Conservation (phyloP, 2,888 invertebrate species). For the Nemotelus pantherinus region DNA sequence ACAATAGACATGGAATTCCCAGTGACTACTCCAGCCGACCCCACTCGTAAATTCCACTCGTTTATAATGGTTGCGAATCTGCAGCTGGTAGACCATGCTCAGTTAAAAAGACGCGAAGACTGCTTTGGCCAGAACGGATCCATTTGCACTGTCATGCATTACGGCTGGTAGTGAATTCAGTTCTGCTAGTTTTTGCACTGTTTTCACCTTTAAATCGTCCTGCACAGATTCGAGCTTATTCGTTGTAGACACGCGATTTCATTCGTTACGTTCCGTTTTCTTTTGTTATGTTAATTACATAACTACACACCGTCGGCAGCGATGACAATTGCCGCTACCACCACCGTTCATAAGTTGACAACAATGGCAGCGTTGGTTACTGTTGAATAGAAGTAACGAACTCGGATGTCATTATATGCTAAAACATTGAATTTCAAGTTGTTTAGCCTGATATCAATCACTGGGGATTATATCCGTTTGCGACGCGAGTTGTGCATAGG, state of each 20-base stretch:
- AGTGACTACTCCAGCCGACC: background rate
- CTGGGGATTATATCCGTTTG: constrained; percentile 15
- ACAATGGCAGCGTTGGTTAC: background rate
- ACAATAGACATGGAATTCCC: constrained; percentile 43
- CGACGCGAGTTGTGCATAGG: no score
- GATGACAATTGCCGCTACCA: no score
- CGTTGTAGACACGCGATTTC: constrained; percentile 46
- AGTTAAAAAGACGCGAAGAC: background rate
- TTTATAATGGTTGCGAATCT: background rate
- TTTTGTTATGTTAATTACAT: constrained; percentile 50
- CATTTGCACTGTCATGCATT: no score
- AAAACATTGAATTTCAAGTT: constrained; percentile 37
- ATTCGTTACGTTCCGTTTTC: constrained; percentile 19
- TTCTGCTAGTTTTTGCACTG: constrained; percentile 39
- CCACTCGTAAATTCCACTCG: background rate
- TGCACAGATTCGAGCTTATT: constrained; percentile 46
- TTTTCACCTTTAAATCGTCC: constrained; percentile 49
- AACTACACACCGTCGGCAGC: constrained; percentile 20
- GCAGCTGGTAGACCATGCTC: background rate
- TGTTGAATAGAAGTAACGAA: constrained; percentile 16
- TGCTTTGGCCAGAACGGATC: no score
- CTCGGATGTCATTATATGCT: constrained; percentile 42
- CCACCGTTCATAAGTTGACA: constrained; percentile 45
- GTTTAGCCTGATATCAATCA: constrained; percentile 41
- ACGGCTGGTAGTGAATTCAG: constrained; percentile 2